phyloP scores from a whole-genome alignment of 2,888 invertebrate species.

The Apodemia duryi region DNA sequence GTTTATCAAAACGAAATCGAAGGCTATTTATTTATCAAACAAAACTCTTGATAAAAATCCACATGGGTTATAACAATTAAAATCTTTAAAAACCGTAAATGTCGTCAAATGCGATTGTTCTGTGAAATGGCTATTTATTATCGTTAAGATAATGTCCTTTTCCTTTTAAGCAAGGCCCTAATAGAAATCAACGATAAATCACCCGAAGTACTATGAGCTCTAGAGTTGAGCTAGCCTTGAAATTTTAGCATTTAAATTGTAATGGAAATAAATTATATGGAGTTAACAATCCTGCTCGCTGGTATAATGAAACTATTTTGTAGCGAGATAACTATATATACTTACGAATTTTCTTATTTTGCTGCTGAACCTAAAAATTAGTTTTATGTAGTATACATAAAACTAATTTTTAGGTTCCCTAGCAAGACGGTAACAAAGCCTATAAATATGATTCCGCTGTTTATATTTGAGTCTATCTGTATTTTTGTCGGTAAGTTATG shows the following conservation, averaged over 20 bases:
- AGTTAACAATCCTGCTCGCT: not conserved
- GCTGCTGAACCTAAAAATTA: too few species aligned
- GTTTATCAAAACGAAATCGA: not conserved
- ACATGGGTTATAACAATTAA: not conserved
- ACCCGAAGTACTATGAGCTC: not conserved
- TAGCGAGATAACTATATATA: too few species aligned
- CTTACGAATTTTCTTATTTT: too few species aligned
- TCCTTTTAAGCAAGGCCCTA: constrained; percentile 2
- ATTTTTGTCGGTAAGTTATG: too few species aligned
- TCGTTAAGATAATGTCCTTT: constrained; percentile 8
- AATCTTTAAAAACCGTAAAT: not conserved
- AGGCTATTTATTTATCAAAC: not conserved
- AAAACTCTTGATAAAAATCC: too few species aligned
- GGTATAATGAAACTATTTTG: not conserved
- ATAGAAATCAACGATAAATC: constrained; percentile 8
- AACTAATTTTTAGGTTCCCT: too few species aligned
- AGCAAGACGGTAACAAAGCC: too few species aligned
- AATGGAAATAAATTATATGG: not conserved
- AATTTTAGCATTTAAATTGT: constrained; percentile 2
- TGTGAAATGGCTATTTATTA: not conserved
- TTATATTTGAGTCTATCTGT: too few species aligned
- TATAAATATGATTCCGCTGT: too few species aligned
- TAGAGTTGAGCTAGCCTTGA: constrained; percentile 1
- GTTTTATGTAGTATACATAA: too few species aligned
- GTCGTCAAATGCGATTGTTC: not conserved